Percentiles rank a stretch among this genome's conserved stretches.
Evolutionary conservation across 2,797 vertebrate genomes (phyloP).

Genomic region (Phrynocephalus forsythii): DNA sequence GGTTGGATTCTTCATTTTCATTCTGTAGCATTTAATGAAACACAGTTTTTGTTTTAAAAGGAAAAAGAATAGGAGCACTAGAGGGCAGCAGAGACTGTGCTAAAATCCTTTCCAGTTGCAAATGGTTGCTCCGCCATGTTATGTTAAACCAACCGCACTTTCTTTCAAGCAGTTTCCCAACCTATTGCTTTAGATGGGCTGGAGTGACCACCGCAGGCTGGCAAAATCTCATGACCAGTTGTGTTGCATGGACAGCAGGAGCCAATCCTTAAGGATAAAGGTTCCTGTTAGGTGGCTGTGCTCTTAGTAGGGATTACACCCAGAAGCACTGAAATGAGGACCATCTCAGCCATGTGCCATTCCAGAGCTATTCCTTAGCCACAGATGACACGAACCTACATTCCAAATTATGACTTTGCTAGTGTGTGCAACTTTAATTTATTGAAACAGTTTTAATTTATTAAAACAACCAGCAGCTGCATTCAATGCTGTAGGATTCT

Average conservation of each 20-base stretch:
- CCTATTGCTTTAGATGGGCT: not conserved
- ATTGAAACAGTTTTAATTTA: too few species aligned
- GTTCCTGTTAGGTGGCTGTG: not conserved
- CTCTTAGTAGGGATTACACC: not conserved
- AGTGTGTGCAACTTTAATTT: not conserved
- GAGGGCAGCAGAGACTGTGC: constrained; percentile 76
- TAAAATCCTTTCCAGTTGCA: not conserved
- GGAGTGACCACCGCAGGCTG: not conserved
- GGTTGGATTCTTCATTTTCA: not conserved
- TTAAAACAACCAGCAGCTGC: not conserved
- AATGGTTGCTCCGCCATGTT: not conserved
- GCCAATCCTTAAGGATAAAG: not conserved
- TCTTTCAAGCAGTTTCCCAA: not conserved
- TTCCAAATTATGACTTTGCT: not conserved
- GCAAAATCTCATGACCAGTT: not conserved
- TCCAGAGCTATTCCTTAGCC: not conserved
- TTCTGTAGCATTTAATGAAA: not conserved
- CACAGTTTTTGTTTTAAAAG: too few species aligned
- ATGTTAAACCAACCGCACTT: not conserved
- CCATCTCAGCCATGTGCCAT: too few species aligned
- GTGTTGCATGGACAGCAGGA: not conserved
- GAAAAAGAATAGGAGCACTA: constrained; percentile 42
- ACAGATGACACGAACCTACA: not conserved
- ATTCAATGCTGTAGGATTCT: not conserved
- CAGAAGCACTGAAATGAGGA: not conserved